Evolutionary conservation across 2,888 invertebrate species (phyloP).

Genomic region (Proisotoma minuta): DNA sequence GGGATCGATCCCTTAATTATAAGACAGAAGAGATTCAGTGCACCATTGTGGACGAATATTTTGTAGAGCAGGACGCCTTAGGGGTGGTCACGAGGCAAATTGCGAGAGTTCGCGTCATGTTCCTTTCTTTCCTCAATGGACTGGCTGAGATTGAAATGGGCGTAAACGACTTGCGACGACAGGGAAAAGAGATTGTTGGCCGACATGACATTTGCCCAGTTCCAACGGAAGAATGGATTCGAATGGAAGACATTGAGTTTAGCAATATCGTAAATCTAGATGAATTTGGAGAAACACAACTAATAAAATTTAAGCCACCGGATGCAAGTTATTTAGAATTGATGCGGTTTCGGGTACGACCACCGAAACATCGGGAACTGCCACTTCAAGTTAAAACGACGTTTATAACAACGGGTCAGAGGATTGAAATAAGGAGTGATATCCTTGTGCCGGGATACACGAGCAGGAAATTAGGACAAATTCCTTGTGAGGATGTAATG

Average conservation of each 20-base stretch:
- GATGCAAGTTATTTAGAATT: conserved; percentile 97
- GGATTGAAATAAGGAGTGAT: conserved; percentile 92
- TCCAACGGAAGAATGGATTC: conserved; percentile 98
- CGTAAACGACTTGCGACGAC: conserved; percentile 93
- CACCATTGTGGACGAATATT: conserved; percentile 85
- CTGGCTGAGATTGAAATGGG: conserved; percentile 96
- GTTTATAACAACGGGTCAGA: conserved; percentile 72
- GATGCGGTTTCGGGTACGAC: conserved; percentile 89
- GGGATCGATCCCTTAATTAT: conserved; percentile 83
- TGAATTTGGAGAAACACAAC: conserved; percentile 77
- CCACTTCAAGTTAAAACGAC: conserved; percentile 89
- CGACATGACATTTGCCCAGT: conserved; percentile 98
- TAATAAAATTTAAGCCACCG: conserved; percentile 91
- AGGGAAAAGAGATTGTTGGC: conserved; percentile 98
- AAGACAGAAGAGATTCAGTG: conserved; percentile 96
- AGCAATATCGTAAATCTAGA: conserved; percentile 88
- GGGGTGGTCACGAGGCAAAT: conserved; percentile 84
- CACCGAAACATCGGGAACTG: conserved; percentile 91
- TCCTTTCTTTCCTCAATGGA: conserved; percentile 92
- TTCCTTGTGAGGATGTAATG: conserved; percentile 95
- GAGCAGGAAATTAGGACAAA: conserved; percentile 88
- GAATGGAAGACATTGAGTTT: conserved; percentile 88
- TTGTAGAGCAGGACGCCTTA: conserved; percentile 79
- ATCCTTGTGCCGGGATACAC: conserved; percentile 95
- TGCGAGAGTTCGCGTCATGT: conserved; percentile 90